phyloP scores from a whole-genome alignment of 2,797 vertebrate genomes.

The Coranthus polyacanthus region DNA sequence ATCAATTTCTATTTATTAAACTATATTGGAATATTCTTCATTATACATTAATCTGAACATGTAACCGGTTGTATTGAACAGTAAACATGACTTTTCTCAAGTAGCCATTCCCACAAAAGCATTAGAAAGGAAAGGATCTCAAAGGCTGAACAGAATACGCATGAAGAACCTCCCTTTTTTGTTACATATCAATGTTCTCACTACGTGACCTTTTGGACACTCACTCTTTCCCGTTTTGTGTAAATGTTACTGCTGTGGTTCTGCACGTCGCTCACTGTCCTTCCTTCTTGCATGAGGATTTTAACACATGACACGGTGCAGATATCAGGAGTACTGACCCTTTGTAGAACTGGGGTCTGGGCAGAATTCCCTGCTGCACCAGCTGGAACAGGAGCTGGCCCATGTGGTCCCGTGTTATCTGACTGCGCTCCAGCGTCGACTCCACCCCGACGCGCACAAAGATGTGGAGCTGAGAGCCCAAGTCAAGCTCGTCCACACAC shows the following conservation, averaged over 20 bases:
- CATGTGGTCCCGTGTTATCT: slow-evolving; percentile 97
- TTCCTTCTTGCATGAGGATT: not conserved
- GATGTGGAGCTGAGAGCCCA: slow-evolving; percentile 85
- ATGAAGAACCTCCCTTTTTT: too few relatives aligned
- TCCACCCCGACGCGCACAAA: slow-evolving; percentile 95
- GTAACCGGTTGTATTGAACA: too few relatives aligned
- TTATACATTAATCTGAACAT: too few relatives aligned
- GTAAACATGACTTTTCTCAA: too few relatives aligned
- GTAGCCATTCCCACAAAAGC: not conserved
- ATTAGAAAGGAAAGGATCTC: not conserved
- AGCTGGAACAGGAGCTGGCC: slow-evolving; percentile 94
- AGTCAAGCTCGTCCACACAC: slow-evolving; percentile 93
- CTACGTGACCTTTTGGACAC: too few relatives aligned
- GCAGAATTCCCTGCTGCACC: slow-evolving; percentile 89
- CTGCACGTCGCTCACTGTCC: too few relatives aligned
- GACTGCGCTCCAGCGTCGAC: slow-evolving; percentile 95
- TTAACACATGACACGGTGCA: not conserved
- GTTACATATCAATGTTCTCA: too few relatives aligned
- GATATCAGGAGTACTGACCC: slow-evolving; percentile 84
- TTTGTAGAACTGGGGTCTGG: slow-evolving; percentile 91
- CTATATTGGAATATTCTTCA: too few relatives aligned
- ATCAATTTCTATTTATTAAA: too few relatives aligned
- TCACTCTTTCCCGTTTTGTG: too few relatives aligned
- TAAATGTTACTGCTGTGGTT: too few relatives aligned
- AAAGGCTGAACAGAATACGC: too few relatives aligned